Conservation (phyloP, 2,888 invertebrate species). For the Chaetogeoica ovagalla region DNA sequence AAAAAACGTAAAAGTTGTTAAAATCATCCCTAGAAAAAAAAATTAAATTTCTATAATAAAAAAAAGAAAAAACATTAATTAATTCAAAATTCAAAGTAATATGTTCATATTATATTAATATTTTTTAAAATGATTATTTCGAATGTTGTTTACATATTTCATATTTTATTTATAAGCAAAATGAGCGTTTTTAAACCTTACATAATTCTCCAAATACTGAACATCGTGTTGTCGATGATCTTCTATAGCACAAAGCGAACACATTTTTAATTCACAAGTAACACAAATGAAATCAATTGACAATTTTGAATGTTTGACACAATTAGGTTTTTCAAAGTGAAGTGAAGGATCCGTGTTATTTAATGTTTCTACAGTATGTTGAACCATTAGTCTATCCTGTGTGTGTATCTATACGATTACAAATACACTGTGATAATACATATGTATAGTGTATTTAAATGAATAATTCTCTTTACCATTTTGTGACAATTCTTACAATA, state of each 20-base stretch:
- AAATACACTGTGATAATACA: neutral
- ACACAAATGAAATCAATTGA: slow-evolving; percentile 25
- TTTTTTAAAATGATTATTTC: neutral
- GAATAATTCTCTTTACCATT: slow-evolving; percentile 57
- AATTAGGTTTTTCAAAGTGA: neutral
- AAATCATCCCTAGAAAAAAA: no score
- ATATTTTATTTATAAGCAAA: neutral
- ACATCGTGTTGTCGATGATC: slow-evolving; percentile 11
- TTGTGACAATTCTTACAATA: slow-evolving; percentile 58
- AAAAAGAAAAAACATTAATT: no score
- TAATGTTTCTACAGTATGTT: slow-evolving; percentile 6
- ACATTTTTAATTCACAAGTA: slow-evolving; percentile 13
- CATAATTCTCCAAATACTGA: slow-evolving; percentile 21
- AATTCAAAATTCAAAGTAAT: no score
- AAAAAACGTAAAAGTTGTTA: no score
- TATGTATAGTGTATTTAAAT: neutral
- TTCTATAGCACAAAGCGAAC: slow-evolving; percentile 17
- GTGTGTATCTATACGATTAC: slow-evolving; percentile 11
- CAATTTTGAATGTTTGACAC: slow-evolving; percentile 20
- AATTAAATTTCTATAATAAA: no score
- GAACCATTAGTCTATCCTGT: neutral
- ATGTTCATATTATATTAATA: no score
- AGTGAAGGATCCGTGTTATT: neutral
- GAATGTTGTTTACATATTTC: neutral
- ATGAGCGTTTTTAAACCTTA: slow-evolving; percentile 6